Conservation (phyloP, 2,797 vertebrate species). For the Lithobates pipiens region DNA sequence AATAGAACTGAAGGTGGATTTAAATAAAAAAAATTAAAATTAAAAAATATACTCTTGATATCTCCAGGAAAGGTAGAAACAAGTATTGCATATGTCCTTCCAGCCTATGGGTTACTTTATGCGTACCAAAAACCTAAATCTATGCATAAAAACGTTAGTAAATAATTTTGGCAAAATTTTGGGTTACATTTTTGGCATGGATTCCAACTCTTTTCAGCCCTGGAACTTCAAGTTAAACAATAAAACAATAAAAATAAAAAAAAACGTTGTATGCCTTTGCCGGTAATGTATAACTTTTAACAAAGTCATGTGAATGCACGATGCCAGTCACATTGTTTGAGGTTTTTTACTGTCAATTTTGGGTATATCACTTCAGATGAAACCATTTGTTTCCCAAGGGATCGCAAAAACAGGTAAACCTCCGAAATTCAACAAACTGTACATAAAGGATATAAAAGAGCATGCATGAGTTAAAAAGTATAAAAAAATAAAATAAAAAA, state of each 20-base stretch:
- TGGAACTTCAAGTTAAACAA: constrained; percentile 52
- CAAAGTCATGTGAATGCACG: constrained; percentile 47
- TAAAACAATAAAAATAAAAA: constrained; percentile 41
- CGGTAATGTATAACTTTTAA: constrained; percentile 39
- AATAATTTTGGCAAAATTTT: not conserved
- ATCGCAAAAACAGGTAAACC: not conserved
- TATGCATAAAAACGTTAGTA: no score
- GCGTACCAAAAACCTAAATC: no score
- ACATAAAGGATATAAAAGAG: no score
- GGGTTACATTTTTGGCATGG: constrained; percentile 14
- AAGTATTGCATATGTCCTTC: no score
- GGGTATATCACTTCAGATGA: not conserved
- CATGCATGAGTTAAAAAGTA: no score
- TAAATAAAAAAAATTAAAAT: no score
- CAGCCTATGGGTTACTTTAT: no score
- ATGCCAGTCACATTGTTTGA: constrained; percentile 50
- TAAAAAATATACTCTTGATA: no score
- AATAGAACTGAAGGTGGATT: no score
- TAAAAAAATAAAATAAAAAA: no score
- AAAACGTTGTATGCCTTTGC: constrained; percentile 20
- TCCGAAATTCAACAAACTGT: no score
- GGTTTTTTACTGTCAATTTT: constrained; percentile 17
- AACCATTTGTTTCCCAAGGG: constrained; percentile 3
- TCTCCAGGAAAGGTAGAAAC: no score
- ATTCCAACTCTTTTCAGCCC: constrained; percentile 10